phyloP scores from a whole-genome alignment of 2,888 invertebrate genomes.

The Ophion costatus region DNA sequence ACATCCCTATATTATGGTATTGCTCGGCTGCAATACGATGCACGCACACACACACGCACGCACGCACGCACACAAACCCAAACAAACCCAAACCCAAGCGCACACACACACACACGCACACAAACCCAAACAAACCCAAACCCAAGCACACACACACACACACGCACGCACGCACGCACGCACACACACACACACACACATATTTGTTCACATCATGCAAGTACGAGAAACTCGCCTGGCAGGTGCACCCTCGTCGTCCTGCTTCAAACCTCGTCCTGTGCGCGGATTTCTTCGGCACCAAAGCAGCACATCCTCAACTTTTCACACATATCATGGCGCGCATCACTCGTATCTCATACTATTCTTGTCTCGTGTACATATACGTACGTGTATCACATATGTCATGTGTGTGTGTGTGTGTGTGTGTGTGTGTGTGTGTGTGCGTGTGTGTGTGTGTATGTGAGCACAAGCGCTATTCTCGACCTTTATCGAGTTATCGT shows the following conservation, averaged over 20 bases:
- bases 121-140: not conserved
- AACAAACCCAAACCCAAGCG: not conserved
- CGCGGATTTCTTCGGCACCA: conserved; percentile 43
- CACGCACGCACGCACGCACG: too few relatives aligned
- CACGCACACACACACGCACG: not conserved
- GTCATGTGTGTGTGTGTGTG: not conserved
- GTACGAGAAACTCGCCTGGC: conserved; percentile 27
- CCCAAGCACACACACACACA: not conserved
- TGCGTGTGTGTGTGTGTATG: not conserved
- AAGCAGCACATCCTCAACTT: conserved; percentile 38
- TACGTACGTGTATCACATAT: not conserved
- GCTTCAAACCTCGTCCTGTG: conserved; percentile 46
- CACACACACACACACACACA: too few relatives aligned
- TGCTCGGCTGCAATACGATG: conserved; percentile 30
- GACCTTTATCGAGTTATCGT: conserved; percentile 80
- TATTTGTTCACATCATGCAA: conserved; percentile 9
- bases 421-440: not conserved
- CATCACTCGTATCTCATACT: conserved; percentile 18
- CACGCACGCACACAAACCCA: not conserved
- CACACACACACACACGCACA: not conserved
- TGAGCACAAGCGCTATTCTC: conserved; percentile 48
- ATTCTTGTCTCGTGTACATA: not conserved
- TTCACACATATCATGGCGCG: conserved; percentile 31
- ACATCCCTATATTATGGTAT: conserved; percentile 11
- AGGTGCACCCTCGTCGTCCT: conserved; percentile 45